Percentiles rank a stretch among this genome's conserved stretches.
Evolutionary conservation across 2,113 vertebrate species (phyloP).

Genomic region (Panthera uncia): DNA sequence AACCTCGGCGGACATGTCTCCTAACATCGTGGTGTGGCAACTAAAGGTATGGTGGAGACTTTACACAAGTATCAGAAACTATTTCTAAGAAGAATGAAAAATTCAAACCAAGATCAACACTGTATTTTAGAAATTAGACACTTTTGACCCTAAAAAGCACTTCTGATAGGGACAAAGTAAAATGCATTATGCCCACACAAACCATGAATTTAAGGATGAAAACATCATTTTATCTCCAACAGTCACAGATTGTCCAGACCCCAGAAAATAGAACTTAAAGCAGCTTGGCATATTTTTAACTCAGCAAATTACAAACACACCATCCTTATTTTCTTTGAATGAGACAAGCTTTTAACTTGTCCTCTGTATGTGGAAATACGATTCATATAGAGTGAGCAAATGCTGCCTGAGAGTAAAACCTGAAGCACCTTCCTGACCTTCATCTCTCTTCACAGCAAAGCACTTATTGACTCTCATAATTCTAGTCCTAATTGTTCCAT

Average conservation of each 20-base stretch:
- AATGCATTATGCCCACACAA: neutral
- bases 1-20: neutral
- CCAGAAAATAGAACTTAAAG: constrained; percentile 52
- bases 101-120: neutral
- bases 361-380: constrained; percentile 32
- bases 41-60: neutral
- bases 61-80: neutral
- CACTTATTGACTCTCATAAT: neutral
- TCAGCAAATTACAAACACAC: constrained; percentile 51
- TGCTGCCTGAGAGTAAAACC: neutral
- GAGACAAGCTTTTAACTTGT: constrained; percentile 39
- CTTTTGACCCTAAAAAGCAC: neutral
- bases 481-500: neutral
- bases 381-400: constrained; percentile 38
- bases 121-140: neutral
- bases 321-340: constrained; percentile 63
- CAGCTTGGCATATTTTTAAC: constrained; percentile 54
- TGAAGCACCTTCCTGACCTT: neutral
- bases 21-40: neutral
- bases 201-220: neutral
- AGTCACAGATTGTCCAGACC: neutral
- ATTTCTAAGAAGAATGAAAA: neutral
- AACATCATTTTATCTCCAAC: neutral
- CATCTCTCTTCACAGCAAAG: neutral
- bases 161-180: neutral